Percentiles rank a stretch among this genome's conserved stretches.
Conservation (phyloP, 2,797 vertebrate species). For the Darevskia mixta region DNA sequence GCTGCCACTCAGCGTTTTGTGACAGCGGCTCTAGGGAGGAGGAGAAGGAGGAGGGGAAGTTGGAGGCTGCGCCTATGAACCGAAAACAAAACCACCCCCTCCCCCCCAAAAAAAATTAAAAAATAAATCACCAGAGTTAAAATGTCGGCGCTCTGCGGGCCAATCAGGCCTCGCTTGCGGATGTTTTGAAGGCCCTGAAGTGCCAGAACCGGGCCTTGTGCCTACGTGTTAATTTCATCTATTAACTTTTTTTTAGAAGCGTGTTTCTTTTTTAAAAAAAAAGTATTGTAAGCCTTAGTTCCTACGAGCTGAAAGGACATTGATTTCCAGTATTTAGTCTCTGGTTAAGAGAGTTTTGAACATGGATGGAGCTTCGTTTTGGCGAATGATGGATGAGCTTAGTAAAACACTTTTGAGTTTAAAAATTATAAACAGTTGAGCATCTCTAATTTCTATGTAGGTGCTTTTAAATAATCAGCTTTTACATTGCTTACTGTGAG, state of each 20-base stretch:
- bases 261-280: background rate
- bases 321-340: background rate
- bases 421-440: background rate
- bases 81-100: too few relatives aligned
- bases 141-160: background rate
- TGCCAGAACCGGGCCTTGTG: background rate
- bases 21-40: background rate
- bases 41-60: background rate
- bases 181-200: too few relatives aligned
- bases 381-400: background rate
- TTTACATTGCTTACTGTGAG: background rate
- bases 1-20: conserved; percentile 14
- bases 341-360: background rate
- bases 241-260: too few relatives aligned
- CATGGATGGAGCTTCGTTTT: background rate
- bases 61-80: background rate
- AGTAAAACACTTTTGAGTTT: background rate
- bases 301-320: background rate
- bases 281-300: background rate
- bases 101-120: background rate
- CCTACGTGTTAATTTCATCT: background rate
- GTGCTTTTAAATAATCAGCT: background rate
- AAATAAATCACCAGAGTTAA: background rate
- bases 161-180: background rate
- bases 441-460: background rate